Evolutionary conservation across 1,140 invertebrate genomes (phyloP).

Genomic region (Camponotus floridanus): DNA sequence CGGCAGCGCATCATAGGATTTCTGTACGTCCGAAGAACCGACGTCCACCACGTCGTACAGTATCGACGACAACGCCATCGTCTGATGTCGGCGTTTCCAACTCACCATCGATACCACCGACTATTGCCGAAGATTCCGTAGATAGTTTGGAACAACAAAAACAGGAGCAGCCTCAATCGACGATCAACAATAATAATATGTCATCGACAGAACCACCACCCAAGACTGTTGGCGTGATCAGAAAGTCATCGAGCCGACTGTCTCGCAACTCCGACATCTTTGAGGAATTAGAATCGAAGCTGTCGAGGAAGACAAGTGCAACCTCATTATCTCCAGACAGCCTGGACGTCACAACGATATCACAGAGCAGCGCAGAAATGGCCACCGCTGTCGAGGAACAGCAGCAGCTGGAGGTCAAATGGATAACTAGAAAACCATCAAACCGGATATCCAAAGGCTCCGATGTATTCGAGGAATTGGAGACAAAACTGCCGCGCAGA

Average conservation of each 20-base stretch:
- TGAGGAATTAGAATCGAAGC: conserved; percentile 77
- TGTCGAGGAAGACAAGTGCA: conserved; percentile 76
- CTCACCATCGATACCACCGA: conserved; percentile 74
- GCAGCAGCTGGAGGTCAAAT: conserved; percentile 50
- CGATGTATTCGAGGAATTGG: conserved; percentile 78
- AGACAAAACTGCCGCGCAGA: conserved; percentile 73
- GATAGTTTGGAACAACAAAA: conserved; percentile 78
- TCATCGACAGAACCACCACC: conserved; percentile 51
- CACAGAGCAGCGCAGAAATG: conserved; percentile 66
- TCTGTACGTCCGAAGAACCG: conserved; percentile 84
- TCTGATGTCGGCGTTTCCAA: conserved; percentile 7
- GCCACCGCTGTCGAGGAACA: conserved; percentile 26
- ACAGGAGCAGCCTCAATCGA: conserved; percentile 63
- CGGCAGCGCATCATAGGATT: conserved; percentile 84
- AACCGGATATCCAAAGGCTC: conserved; percentile 76
- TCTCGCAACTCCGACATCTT: conserved; percentile 82
- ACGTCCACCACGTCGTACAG: conserved; percentile 80
- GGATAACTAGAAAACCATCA: conserved; percentile 70
- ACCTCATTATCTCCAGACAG: conserved; percentile 83
- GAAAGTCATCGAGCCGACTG: conserved; percentile 82
- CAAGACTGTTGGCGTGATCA: conserved; percentile 70
- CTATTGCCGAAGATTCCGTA: conserved; percentile 78
- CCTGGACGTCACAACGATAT: conserved; percentile 73
- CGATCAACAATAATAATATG: conserved; percentile 62
- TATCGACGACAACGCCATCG: conserved; percentile 53